Conservation (phyloP, 1,140 invertebrate species). For the Lucilia sericata region DNA sequence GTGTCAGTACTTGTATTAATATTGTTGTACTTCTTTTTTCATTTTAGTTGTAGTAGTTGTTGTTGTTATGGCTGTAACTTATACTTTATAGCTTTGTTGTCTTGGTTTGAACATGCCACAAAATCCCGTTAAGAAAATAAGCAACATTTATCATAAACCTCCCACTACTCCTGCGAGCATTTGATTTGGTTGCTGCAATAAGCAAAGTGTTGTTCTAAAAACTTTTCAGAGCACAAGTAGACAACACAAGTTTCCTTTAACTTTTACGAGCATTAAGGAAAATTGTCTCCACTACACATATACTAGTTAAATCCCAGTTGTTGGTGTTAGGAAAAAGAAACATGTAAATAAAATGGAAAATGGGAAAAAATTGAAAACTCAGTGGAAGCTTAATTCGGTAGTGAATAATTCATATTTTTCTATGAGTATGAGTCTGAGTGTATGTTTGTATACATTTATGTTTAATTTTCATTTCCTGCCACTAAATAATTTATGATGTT, state of each 20-base stretch:
- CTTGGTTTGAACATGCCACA: background rate
- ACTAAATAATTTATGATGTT: background rate
- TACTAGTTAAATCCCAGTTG: background rate
- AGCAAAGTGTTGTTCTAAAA: slow-evolving; percentile 5
- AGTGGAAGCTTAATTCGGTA: background rate
- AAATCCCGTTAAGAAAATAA: background rate
- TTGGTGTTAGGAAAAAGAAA: background rate
- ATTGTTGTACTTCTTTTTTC: background rate
- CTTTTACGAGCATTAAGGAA: background rate
- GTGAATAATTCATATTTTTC: background rate
- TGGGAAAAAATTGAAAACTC: no score
- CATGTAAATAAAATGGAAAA: background rate
- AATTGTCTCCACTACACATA: background rate
- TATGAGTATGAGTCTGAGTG: background rate
- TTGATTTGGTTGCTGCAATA: background rate
- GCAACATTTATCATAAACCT: background rate
- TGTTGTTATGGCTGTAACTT: background rate
- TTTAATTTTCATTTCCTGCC: background rate
- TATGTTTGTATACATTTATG: background rate
- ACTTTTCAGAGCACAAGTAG: background rate
- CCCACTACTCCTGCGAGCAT: background rate
- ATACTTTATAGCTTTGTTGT: no score
- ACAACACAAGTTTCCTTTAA: background rate
- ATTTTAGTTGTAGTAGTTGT: background rate
- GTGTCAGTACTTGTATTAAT: slow-evolving; percentile 13